These are phyloP conservation scores for Lepetodrilus schrolli DNA, from an alignment of 2,888 invertebrate genomes.

Conservation along the genomic window DNA sequence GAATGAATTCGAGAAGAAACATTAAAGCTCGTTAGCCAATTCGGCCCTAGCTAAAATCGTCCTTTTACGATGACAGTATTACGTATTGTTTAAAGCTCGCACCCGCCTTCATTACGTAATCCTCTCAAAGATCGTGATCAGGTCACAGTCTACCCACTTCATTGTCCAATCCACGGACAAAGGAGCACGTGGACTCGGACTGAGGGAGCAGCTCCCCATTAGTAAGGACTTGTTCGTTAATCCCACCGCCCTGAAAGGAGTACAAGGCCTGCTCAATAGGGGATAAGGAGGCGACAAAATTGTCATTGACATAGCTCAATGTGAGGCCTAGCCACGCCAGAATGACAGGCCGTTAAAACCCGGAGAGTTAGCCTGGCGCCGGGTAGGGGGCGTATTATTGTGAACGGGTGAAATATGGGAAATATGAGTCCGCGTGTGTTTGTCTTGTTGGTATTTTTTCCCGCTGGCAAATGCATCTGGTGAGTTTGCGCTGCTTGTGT, in stretches of 20 bases:
- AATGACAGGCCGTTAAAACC: neutral
- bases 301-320: neutral
- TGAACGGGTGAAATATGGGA: neutral
- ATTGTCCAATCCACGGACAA: neutral
- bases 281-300: constrained; percentile 28
- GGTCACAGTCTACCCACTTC: neutral
- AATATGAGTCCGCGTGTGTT: neutral
- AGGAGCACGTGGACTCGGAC: neutral
- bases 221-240: constrained; percentile 23
- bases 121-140: neutral
- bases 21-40: no score
- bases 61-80: no score
- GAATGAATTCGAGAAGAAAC: no score
- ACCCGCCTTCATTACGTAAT: constrained; percentile 1
- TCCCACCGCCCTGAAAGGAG: constrained; percentile 4
- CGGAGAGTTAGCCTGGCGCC: neutral
- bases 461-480: no score
- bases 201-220: constrained; percentile 14
- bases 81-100: no score
- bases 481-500: no score
- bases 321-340: neutral
- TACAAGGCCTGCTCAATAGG: constrained; percentile 15
- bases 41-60: no score
- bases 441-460: no score
- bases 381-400: neutral